Evolutionary conservation across 2,888 invertebrate genomes (phyloP).

Genomic region (Elgonia sp.): DNA sequence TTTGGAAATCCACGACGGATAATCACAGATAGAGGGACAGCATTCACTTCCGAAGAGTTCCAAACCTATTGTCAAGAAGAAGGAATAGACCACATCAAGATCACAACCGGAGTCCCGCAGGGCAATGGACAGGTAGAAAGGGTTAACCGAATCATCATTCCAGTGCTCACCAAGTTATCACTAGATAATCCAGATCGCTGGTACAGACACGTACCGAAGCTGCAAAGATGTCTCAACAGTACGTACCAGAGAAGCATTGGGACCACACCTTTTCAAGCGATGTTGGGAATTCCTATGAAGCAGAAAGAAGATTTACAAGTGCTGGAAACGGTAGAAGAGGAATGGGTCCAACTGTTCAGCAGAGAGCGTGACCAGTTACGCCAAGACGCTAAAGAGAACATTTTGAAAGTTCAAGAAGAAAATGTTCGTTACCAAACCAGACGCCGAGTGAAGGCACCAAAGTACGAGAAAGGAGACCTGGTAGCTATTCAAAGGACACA

Average conservation of each 20-base stretch:
- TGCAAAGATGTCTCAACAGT: slow-evolving; percentile 8
- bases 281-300: slow-evolving; percentile 6
- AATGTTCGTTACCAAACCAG: slow-evolving; percentile 56
- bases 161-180: too few relatives aligned
- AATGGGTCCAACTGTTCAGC: not conserved
- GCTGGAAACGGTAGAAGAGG: not conserved
- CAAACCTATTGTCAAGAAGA: too few relatives aligned
- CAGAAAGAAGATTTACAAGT: slow-evolving; percentile 7
- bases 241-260: slow-evolving; percentile 5
- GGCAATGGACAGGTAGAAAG: too few relatives aligned
- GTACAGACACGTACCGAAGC: too few relatives aligned
- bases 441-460: slow-evolving; percentile 47
- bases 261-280: slow-evolving; percentile 7
- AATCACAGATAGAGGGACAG: too few relatives aligned
- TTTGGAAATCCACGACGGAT: too few relatives aligned
- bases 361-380: slow-evolving; percentile 52
- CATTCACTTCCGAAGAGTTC: too few relatives aligned
- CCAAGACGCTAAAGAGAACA: slow-evolving; percentile 3
- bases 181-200: too few relatives aligned
- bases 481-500: too few relatives aligned
- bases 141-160: too few relatives aligned
- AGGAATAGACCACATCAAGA: too few relatives aligned
- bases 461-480: not conserved
- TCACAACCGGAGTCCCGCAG: too few relatives aligned
- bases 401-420: not conserved